Evolutionary conservation across 2,113 vertebrate species (phyloP).

Genomic region (Calidris pygmaea): DNA sequence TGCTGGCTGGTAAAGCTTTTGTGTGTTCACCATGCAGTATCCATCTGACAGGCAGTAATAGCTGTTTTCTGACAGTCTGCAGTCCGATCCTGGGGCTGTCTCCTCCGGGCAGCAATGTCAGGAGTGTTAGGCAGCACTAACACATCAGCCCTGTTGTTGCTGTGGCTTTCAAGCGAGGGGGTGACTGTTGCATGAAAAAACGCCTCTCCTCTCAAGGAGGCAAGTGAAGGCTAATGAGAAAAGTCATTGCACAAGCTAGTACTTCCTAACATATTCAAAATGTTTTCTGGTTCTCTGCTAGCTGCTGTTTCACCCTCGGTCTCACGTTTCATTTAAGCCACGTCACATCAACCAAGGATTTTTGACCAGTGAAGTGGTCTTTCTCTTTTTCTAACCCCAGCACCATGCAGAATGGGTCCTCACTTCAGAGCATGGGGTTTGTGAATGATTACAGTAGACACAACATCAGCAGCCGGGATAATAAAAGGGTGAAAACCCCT

Average conservation of each 20-base stretch:
- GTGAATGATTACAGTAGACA: neutral
- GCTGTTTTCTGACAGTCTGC: neutral
- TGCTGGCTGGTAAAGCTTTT: neutral
- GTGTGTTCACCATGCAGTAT: neutral
- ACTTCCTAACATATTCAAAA: neutral
- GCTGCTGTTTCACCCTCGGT: neutral
- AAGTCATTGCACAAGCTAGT: neutral
- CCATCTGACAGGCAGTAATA: neutral
- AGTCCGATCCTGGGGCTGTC: neutral
- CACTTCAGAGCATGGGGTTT: accelerated
- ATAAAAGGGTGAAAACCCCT: neutral
- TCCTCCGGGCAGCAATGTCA: accelerated
- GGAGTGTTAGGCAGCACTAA: neutral
- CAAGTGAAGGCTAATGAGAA: neutral
- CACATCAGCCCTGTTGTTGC: neutral
- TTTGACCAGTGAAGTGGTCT: neutral
- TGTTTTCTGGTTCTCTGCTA: neutral
- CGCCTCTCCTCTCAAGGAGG: neutral
- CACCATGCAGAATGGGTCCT: neutral
- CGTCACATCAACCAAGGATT: neutral
- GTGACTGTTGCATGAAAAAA: neutral
- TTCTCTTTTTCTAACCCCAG: neutral
- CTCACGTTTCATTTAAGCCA: neutral
- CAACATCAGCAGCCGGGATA: neutral
- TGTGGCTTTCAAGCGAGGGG: neutral